Evolutionary conservation across 2,797 vertebrate genomes (phyloP), one percentile per base, ranked within the genome.

Genomic region (Semotilus atromaculatus): DNA sequence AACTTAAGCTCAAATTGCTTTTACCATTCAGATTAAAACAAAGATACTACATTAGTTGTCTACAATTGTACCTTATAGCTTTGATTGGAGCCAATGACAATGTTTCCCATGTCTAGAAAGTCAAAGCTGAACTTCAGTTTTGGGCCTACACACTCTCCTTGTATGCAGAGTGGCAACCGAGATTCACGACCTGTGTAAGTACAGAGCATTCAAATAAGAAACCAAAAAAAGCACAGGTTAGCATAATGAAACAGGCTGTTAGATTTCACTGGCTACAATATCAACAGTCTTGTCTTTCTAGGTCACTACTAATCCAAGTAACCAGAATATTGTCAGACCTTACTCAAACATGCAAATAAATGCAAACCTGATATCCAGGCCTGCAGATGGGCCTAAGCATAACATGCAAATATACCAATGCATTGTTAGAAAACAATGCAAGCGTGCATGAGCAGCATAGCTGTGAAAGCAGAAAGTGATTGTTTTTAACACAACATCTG

Each of bases 101-200:
- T 89, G 11, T 96, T 92, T 23, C 95, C 94, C 34, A 97, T 90
- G 64, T 97, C 93, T 88, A 97, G 90, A 23, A 91, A 70, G 11
- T 93, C 89, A 66, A 93, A 95, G 89, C 80, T 94, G 89, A 97
- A 92, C 75, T 90, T 70, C 48, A 98, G 91, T 73, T 85, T 87
- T 51, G 97, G 97, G 19, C 96, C 96, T 1, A 96, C 9, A 36
- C 96, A 97, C 89, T 97, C 94, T 1, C 94, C 97, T 86, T 87
- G 94, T 89, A 98, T 88, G 7, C 81, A 73, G 81, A 99, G 94
- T 5, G 96, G 94, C 78, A 98, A 89, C 4, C 94, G 92, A 34
- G 89, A 91, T 87, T 96, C 95, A 66, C 90, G 86, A 16, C 97
- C 97, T 99, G 70, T 2, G 72, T 36, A 88, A 88, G 86, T 34